Evolutionary conservation across 2,888 invertebrate genomes (phyloP).

Genomic region (Orthosia gracilis): DNA sequence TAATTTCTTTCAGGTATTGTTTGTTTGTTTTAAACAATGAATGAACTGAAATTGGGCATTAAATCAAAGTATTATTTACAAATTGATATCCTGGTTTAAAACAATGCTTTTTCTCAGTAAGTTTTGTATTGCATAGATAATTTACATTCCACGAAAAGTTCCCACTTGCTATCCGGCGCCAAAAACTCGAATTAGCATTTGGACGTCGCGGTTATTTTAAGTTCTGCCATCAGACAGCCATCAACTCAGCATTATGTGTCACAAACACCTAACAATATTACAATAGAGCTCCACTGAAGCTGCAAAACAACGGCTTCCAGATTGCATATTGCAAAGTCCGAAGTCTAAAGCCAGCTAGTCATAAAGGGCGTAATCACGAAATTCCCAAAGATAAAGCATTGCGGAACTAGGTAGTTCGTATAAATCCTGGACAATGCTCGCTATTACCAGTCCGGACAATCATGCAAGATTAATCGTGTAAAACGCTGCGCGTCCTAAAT

Average conservation of each 20-base stretch:
- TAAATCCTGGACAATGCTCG: constrained; percentile 60
- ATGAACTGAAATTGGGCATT: constrained; percentile 6
- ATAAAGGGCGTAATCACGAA: constrained; percentile 48
- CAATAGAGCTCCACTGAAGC: neutral
- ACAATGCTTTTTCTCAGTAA: too few species aligned
- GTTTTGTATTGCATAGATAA: too few species aligned
- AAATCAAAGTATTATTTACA: too few species aligned
- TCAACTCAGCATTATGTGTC: too few species aligned
- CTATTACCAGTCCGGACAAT: constrained; percentile 66
- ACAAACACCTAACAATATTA: neutral
- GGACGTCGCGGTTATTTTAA: too few species aligned
- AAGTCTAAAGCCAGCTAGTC: constrained; percentile 12
- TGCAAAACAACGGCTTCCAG: neutral
- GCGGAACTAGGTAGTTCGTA: constrained; percentile 51
- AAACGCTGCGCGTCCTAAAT: constrained; percentile 68
- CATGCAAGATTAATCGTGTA: constrained; percentile 70
- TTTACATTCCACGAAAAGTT: too few species aligned
- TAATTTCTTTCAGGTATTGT: constrained; percentile 18
- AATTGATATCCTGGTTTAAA: too few species aligned
- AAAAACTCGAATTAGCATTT: neutral
- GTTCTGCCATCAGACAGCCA: neutral
- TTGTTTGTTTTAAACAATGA: neutral
- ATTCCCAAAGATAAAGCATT: constrained; percentile 59
- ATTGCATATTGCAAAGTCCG: constrained; percentile 11
- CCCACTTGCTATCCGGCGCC: neutral